Base-by-base conservation (phyloP, 2,113 vertebrate genomes). In the Galemys pyrenaicus region DNA sequence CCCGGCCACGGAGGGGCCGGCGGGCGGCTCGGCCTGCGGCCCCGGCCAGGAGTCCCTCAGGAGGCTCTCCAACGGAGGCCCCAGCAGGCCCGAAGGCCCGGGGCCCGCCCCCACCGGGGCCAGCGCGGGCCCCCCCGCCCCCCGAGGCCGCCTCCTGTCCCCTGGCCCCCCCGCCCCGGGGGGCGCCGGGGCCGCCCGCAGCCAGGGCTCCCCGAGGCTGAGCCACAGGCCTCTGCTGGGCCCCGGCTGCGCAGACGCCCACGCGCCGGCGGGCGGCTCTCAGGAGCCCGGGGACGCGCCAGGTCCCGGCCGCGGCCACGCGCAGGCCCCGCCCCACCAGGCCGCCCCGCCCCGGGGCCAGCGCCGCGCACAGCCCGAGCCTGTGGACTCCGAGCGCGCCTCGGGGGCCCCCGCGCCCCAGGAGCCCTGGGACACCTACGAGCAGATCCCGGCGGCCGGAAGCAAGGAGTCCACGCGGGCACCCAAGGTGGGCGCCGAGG, bases 281-380 rank as follows among this genome's bases (percentile, higher is more conserved):
- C 44, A 54, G 11, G 87, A 89, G 10, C 13, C 77, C 26, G 8
- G 44, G 22, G 19, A 44, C 0, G 5, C 1, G 15, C 35, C 44
- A 16, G 9, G n/a, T n/a, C n/a, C n/a, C 4, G 19, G 26, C 6
- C 80, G 84, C 8, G 67, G 95, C 49, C 98, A 98, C 0, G 98
- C 98, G 5, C 96, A 98, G 89, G 96, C 98, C 24, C 75, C 97
- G 2, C 39, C 5, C 5, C 86, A 94, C 51, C 83, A 97, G 82
- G 64, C 10, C 75, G 28, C 73, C 24, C 4, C 3, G 12, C 35
- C 60, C 80, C 1, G 39, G 56, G 9, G 3, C 64, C 11, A 44
- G 75, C 20, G 74, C 17, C 0, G 95, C 71, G 44, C 62, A 41
- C 51, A 37, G 7, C 77, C 49, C 9, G 56, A 4, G 60, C 3